Percentiles rank a stretch among this genome's conserved stretches.
These are phyloP conservation scores for Sphenopsis melanotis DNA, from an alignment of 2,797 vertebrate genomes.

Conservation along the genomic window DNA sequence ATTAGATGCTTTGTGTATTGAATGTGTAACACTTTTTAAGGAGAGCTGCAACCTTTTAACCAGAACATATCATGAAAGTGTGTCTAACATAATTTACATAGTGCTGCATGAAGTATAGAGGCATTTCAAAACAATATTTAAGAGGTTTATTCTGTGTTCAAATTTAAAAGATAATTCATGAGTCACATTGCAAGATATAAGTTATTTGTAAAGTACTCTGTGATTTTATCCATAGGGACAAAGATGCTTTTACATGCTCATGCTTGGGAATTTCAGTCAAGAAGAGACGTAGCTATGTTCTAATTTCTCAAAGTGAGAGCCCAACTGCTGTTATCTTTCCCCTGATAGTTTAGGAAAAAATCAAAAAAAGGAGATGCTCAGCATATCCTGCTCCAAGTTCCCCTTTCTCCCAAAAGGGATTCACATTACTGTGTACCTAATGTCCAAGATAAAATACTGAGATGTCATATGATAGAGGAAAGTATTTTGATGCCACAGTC, in stretches of 20 bases:
- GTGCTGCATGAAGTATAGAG: not conserved
- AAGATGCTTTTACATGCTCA: not conserved
- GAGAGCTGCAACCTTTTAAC: not conserved
- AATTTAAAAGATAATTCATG: not conserved
- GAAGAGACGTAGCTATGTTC: not conserved
- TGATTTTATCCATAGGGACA: not conserved
- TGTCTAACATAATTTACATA: not conserved
- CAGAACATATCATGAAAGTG: rapidly evolving
- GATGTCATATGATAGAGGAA: not conserved
- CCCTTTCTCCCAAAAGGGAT: not conserved
- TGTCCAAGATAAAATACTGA: not conserved
- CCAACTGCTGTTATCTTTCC: not conserved
- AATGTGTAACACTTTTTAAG: not conserved
- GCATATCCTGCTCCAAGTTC: not conserved
- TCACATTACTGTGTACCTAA: not conserved
- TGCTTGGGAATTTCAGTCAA: not conserved
- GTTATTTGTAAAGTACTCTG: not conserved
- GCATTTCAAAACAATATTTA: not conserved
- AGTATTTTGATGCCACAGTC: not conserved
- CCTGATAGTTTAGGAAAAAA: not conserved
- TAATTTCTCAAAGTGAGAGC: not conserved
- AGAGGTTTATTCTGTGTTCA: not conserved
- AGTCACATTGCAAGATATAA: not conserved
- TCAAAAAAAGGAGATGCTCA: not conserved
- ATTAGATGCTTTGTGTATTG: not conserved